These are phyloP conservation scores for Drosophila koepferae DNA, from an alignment of 2,888 invertebrate genomes.

Conservation along the genomic window DNA sequence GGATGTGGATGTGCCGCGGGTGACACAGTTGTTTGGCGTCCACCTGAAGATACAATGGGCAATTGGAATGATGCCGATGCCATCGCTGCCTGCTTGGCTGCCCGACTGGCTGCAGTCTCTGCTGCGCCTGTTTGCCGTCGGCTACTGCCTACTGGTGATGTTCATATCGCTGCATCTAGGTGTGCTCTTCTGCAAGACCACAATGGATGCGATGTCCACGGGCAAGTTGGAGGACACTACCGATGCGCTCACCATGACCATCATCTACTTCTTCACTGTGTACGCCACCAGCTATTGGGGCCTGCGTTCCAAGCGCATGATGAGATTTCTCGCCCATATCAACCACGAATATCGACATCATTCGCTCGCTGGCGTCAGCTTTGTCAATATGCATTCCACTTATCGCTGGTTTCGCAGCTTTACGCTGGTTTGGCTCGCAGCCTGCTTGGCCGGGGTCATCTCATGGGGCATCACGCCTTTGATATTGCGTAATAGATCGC, in stretches of 20 bases:
- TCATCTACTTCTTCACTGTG: conserved; percentile 79
- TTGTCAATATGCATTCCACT: conserved; percentile 65
- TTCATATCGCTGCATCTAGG: conserved; percentile 64
- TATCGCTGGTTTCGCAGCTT: conserved; percentile 57
- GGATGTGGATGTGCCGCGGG: conserved; percentile 54
- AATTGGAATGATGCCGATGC: conserved; percentile 63
- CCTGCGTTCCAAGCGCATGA: conserved; percentile 47
- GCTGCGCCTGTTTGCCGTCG: conserved; percentile 15
- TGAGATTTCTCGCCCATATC: conserved; percentile 60
- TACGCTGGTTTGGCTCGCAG: conserved; percentile 64
- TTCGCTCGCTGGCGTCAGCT: conserved; percentile 81
- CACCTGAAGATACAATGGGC: conserved; percentile 57
- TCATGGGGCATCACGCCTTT: conserved; percentile 78
- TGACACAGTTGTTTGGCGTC: conserved; percentile 59
- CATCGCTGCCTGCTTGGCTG: conserved; percentile 40
- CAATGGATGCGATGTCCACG: conserved; percentile 63
- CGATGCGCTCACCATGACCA: conserved; percentile 76
- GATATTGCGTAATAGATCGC: conserved; percentile 57
- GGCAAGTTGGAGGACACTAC: conserved; percentile 77
- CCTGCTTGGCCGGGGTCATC: conserved; percentile 70
- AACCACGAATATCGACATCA: conserved; percentile 77
- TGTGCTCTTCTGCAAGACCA: conserved; percentile 70
- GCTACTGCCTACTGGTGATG: conserved; percentile 51
- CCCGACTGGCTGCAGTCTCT: conserved; percentile 35
- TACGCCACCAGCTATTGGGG: conserved; percentile 77